These are phyloP conservation scores for Diaperis boleti DNA, from an alignment of 2,888 invertebrate species.

Conservation along the genomic window DNA sequence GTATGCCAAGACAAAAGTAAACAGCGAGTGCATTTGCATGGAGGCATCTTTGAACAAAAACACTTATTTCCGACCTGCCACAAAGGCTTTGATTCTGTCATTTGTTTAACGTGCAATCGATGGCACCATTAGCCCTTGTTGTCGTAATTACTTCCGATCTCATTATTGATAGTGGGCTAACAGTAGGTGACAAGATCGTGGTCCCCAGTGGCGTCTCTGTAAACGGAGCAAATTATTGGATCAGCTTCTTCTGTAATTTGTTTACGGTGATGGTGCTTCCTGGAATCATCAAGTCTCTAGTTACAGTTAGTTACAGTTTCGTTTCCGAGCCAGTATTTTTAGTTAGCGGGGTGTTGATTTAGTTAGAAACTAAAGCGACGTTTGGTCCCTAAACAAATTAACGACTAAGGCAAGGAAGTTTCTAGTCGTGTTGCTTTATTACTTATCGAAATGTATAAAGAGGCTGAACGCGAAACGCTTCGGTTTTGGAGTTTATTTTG, in stretches of 20 bases:
- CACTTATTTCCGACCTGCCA: not conserved
- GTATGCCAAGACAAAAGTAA: not conserved
- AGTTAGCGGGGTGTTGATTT: constrained; percentile 7
- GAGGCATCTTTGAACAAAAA: not conserved
- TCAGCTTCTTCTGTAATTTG: not conserved
- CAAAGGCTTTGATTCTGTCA: not conserved
- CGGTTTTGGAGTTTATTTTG: too few species aligned
- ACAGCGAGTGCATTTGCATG: not conserved
- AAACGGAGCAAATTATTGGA: too few species aligned
- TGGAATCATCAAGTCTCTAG: constrained; percentile 14
- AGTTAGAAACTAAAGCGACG: not conserved
- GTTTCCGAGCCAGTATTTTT: not conserved
- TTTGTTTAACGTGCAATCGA: not conserved
- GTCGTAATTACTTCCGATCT: constrained; percentile 1
- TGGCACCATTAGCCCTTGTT: not conserved
- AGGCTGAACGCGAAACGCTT: too few species aligned
- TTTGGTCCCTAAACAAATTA: constrained; percentile 13
- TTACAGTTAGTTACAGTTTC: not conserved
- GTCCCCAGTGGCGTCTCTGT: not conserved
- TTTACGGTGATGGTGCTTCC: not conserved
- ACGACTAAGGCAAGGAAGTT: constrained; percentile 3
- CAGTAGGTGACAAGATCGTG: not conserved
- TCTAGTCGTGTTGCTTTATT: constrained; percentile 1
- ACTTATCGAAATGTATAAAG: constrained; percentile 9
- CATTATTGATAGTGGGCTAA: constrained; percentile 2